A percentile compares a stretch with the other conserved stretches of the same genome.
Conservation (phyloP, 2,113 vertebrate genomes). For the Smithornis capensis region DNA sequence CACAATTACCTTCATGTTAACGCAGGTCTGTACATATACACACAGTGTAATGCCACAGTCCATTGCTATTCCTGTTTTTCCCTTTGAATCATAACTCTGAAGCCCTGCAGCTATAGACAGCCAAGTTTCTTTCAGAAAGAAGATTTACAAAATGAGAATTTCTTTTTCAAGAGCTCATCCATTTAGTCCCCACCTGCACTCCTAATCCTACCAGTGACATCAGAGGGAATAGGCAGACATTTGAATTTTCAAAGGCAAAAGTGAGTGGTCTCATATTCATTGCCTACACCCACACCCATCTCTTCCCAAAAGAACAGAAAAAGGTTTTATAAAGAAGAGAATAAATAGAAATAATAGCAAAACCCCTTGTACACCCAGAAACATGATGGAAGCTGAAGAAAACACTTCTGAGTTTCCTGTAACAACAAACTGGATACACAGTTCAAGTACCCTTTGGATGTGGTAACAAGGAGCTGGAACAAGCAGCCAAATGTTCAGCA, state of each 20-base stretch:
- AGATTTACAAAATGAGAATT: conserved; percentile 44
- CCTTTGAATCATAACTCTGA: neutral
- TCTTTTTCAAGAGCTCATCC: neutral
- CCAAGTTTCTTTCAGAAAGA: conserved; percentile 33
- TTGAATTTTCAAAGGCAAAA: neutral
- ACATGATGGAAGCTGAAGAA: neutral
- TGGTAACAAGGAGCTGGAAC: neutral
- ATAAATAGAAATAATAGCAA: neutral
- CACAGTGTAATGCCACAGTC: neutral
- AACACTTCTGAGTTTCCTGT: neutral
- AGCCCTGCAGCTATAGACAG: neutral
- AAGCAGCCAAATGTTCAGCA: neutral
- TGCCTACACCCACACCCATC: neutral
- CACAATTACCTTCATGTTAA: neutral
- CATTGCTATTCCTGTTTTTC: neutral
- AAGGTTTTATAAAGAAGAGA: neutral
- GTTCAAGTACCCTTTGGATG: neutral
- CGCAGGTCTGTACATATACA: accelerated
- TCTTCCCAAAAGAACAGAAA: neutral
- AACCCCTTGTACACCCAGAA: neutral
- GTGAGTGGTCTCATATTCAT: neutral
- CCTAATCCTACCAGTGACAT: conserved; percentile 27
- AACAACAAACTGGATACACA: neutral
- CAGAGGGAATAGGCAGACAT: neutral
- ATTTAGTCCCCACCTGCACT: conserved; percentile 1